Percentiles rank a stretch among this genome's conserved stretches.
Evolutionary conservation across 2,113 vertebrate genomes (phyloP).

Genomic region (Oophaga pumilio): DNA sequence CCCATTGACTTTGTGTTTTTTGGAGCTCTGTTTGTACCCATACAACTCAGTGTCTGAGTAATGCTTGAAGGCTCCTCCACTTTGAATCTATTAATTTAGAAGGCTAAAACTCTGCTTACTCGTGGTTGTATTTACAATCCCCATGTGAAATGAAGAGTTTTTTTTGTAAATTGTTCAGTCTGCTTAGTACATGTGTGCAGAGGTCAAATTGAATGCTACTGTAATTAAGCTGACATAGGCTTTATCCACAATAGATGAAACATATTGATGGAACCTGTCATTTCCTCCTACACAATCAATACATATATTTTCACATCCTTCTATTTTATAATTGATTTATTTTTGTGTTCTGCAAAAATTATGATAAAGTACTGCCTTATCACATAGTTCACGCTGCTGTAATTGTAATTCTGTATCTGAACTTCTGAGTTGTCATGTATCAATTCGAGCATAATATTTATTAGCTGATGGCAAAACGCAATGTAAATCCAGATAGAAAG

Average conservation of each 20-base stretch:
- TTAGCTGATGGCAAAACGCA: neutral
- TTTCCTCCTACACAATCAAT: neutral
- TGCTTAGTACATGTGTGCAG: neutral
- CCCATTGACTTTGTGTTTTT: too few species aligned
- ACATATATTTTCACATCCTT: neutral
- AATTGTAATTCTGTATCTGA: neutral
- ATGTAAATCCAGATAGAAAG: neutral
- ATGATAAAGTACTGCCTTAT: neutral
- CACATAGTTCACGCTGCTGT: neutral
- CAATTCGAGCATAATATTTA: constrained; percentile 6
- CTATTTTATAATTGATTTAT: constrained; percentile 1
- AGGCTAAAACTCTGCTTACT: neutral
- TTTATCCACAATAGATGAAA: neutral
- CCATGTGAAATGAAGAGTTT: neutral
- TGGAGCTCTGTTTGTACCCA: too few species aligned
- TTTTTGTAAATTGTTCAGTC: neutral
- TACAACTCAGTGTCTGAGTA: neutral
- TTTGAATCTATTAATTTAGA: neutral
- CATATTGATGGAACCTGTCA: neutral
- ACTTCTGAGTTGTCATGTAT: too few species aligned
- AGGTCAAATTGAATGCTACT: neutral
- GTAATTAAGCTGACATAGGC: neutral
- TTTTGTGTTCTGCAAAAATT: neutral
- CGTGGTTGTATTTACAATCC: too few species aligned
- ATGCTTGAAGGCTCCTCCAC: neutral